A percentile compares a stretch with the other conserved stretches of the same genome.
Evolutionary conservation across 1,140 invertebrate genomes (phyloP).

Genomic region (Cherax quadricarinatus): DNA sequence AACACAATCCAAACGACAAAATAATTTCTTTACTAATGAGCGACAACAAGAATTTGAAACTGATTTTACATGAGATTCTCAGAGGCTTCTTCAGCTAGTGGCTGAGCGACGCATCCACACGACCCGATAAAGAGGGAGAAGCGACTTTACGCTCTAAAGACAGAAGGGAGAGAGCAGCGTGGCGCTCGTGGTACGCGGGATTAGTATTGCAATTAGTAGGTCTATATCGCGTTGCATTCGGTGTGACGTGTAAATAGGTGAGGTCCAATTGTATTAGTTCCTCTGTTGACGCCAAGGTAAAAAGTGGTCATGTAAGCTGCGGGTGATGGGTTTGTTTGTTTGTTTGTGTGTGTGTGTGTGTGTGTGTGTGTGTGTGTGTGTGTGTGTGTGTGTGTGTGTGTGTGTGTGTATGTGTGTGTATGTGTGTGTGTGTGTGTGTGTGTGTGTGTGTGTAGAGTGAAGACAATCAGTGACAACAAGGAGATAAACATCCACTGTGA

Average conservation of each 20-base stretch:
- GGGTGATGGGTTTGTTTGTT: neutral
- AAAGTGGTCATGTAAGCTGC: neutral
- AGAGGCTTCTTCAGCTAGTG: slow-evolving; percentile 32
- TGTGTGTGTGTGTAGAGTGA: too few species aligned
- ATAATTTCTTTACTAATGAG: slow-evolving; percentile 55
- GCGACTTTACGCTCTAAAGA: neutral
- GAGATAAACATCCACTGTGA: too few species aligned
- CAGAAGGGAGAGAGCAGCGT: neutral
- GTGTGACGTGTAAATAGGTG: slow-evolving; percentile 53
- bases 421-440: neutral
- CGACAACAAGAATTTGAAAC: slow-evolving; percentile 53
- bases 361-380: neutral
- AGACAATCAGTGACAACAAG: too few species aligned
- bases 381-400: neutral
- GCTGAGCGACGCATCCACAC: neutral
- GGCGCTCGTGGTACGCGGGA: neutral
- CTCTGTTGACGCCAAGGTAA: neutral
- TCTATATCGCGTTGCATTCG: slow-evolving; percentile 59
- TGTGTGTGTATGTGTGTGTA: neutral
- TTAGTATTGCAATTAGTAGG: slow-evolving; percentile 60
- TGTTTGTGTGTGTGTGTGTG: neutral
- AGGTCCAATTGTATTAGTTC: slow-evolving; percentile 56
- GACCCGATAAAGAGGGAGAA: neutral
- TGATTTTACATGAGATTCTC: slow-evolving; percentile 45
- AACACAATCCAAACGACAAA: slow-evolving; percentile 45